A percentile compares a stretch with the other conserved stretches of the same genome.
Evolutionary conservation across 2,888 invertebrate genomes (phyloP).

Genomic region (Nymphalis polychloros): DNA sequence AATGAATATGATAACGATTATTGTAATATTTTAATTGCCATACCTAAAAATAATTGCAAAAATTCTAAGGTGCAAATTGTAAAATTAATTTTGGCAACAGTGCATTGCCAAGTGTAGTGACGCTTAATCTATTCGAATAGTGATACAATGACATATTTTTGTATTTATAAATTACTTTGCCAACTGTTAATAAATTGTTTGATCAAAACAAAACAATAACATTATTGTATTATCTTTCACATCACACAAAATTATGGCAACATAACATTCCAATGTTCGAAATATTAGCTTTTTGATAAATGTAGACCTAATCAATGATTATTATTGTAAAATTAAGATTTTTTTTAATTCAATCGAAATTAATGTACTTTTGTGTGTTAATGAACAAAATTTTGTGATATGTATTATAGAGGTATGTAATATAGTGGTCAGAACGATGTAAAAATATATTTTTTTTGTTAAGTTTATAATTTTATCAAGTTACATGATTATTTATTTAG

Average conservation of each 20-base stretch:
- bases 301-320: neutral
- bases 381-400: slow-evolving; percentile 10
- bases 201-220: slow-evolving; percentile 1
- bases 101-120: slow-evolving; percentile 30
- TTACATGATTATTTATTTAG: slow-evolving; percentile 17
- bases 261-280: slow-evolving; percentile 7
- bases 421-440: neutral
- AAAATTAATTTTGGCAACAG: slow-evolving; percentile 29
- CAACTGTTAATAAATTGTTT: slow-evolving; percentile 24
- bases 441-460: slow-evolving; percentile 1
- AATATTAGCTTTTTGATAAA: neutral
- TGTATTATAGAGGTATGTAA: neutral
- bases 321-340: neutral
- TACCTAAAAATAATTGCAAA: neutral
- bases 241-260: neutral
- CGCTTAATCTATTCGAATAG: slow-evolving; percentile 32
- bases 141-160: slow-evolving; percentile 35
- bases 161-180: slow-evolving; percentile 27
- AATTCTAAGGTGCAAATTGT: slow-evolving; percentile 25
- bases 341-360: neutral
- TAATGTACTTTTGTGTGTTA: neutral
- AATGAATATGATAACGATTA: no score
- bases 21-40: no score
- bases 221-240: neutral
- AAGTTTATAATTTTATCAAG: slow-evolving; percentile 3